Percentiles rank a stretch among this genome's conserved stretches.
phyloP scores from a whole-genome alignment of 2,888 invertebrate species.

The Catotricha subobsoleta region DNA sequence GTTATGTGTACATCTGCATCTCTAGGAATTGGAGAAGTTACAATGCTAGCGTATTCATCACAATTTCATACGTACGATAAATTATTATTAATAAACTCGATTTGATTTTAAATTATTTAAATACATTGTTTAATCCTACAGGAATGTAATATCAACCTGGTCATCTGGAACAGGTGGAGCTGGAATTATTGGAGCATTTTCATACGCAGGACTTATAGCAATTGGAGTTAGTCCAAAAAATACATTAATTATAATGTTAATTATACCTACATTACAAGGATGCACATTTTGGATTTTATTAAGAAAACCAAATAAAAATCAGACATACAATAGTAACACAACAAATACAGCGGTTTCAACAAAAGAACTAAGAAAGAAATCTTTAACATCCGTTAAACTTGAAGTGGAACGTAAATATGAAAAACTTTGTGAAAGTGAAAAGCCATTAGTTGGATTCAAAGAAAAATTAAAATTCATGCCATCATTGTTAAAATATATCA shows the following conservation, averaged over 20 bases:
- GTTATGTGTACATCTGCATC: not conserved
- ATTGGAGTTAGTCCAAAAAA: not conserved
- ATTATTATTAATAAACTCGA: not conserved
- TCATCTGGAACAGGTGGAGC: not conserved
- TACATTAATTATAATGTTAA: not conserved
- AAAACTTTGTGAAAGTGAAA: too few species aligned
- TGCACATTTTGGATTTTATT: not conserved
- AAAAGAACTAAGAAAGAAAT: too few species aligned
- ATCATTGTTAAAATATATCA: not conserved
- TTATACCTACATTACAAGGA: conserved; percentile 1
- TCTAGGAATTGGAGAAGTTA: not conserved
- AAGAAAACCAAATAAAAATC: not conserved
- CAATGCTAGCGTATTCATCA: not conserved
- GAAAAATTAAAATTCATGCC: not conserved
- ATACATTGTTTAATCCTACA: not conserved
- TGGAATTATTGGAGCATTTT: not conserved
- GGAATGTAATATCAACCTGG: conserved; percentile 1
- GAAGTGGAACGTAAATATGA: too few species aligned
- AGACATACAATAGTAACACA: not conserved
- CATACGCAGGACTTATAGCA: not conserved
- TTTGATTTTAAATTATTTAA: not conserved
- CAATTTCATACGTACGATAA: not conserved
- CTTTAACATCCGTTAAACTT: too few species aligned
- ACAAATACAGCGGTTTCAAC: not conserved
- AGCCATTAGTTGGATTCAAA: not conserved